A percentile compares a stretch with the other conserved stretches of the same genome.
phyloP scores from a whole-genome alignment of 2,113 vertebrate genomes.

The Cyprinus carpio region DNA sequence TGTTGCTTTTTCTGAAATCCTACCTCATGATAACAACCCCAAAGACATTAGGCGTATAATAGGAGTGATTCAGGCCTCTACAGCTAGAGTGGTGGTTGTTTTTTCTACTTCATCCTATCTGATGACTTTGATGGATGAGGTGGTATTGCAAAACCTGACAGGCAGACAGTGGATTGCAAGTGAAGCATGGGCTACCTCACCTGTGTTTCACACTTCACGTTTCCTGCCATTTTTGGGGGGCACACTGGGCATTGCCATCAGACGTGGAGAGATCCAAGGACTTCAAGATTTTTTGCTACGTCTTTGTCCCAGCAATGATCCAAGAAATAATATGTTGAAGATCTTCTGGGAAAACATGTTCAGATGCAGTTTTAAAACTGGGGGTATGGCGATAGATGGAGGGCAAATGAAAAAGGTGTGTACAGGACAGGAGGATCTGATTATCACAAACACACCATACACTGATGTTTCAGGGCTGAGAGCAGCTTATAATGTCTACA shows the following conservation, averaged over 20 bases:
- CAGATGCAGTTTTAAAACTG: conserved; percentile 63
- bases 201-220: conserved; percentile 49
- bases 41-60: conserved; percentile 1
- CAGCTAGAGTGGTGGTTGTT: conserved; percentile 10
- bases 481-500: conserved; percentile 2
- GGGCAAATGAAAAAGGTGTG: conserved; percentile 29
- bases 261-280: conserved; percentile 66
- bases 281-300: conserved; percentile 62
- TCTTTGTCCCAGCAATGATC: conserved; percentile 50
- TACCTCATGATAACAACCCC: conserved; percentile 7
- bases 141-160: conserved; percentile 52
- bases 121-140: conserved; percentile 61
- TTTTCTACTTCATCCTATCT: conserved; percentile 53
- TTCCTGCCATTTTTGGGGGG: conserved; percentile 64
- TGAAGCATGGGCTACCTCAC: conserved; percentile 51
- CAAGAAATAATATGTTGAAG: conserved; percentile 58
- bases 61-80: conserved; percentile 3
- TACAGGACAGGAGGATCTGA: conserved; percentile 65
- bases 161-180: conserved; percentile 49
- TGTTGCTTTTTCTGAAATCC: conserved; percentile 28
- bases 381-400: background rate
- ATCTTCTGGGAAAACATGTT: conserved; percentile 71
- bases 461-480: conserved; percentile 53
- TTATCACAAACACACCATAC: background rate
- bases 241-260: conserved; percentile 70